Percentiles rank a stretch among this genome's conserved stretches.
These are phyloP conservation scores for Champsocephalus gunnari DNA, from an alignment of 2,797 vertebrate species.

Conservation along the genomic window DNA sequence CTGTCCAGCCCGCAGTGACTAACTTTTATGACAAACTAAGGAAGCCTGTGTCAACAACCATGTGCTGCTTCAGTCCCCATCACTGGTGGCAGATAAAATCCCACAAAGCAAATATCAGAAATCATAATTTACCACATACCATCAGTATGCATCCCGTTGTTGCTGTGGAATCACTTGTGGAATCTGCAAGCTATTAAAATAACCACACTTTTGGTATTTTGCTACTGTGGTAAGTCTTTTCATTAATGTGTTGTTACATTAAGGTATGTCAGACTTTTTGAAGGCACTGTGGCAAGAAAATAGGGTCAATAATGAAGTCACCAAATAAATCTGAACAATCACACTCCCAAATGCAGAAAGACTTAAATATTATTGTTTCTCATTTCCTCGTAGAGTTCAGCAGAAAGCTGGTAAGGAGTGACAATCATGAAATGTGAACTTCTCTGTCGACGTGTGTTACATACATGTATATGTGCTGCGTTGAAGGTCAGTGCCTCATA, in stretches of 20 bases:
- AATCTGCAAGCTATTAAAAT: constrained; percentile 50
- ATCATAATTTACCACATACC: constrained; percentile 41
- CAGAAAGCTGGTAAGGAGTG: constrained; percentile 41
- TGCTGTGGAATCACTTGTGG: constrained; percentile 36
- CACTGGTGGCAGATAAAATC: constrained; percentile 30
- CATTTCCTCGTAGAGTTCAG: constrained; percentile 49
- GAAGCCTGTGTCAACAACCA: constrained; percentile 19
- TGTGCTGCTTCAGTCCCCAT: constrained; percentile 29
- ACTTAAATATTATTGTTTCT: constrained; percentile 28
- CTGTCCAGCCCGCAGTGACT: not conserved
- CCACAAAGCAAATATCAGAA: constrained; percentile 46
- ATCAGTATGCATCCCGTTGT: constrained; percentile 13
- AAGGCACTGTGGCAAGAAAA: constrained; percentile 3
- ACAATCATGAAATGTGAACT: constrained; percentile 67
- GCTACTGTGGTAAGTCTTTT: constrained; percentile 13
- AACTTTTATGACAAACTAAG: constrained; percentile 10
- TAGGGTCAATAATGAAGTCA: constrained; percentile 29
- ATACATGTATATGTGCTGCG: constrained; percentile 59
- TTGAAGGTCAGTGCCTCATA: constrained; percentile 69
- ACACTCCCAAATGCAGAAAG: not conserved
- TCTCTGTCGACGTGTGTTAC: constrained; percentile 56
- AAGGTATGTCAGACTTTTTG: constrained; percentile 20
- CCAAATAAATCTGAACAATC: constrained; percentile 14
- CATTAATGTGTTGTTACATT: constrained; percentile 1
- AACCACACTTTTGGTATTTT: constrained; percentile 17